Base-by-base conservation (phyloP, 2,113 vertebrate species). In the Ophiodon elongatus region DNA sequence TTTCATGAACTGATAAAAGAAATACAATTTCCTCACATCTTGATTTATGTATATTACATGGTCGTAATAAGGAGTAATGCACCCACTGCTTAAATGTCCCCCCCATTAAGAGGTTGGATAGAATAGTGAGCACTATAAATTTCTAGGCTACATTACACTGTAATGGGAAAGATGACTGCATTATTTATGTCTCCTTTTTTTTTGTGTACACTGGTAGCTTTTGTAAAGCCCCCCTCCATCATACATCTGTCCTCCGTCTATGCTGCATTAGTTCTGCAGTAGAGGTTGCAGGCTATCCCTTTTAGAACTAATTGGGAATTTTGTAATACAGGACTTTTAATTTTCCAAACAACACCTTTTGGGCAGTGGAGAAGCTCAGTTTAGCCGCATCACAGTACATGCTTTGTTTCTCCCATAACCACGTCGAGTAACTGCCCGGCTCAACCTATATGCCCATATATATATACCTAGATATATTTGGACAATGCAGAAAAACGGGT, bases 131-230 rank as follows among this genome's bases (percentile, higher is more conserved):
- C n/a, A 27, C 39, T 69, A 73, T 84, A 76, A 33, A 76, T 80
- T 76, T 70, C 15, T 65, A 67, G 43, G 70, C 41, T 76, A 23
- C 50, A 60, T 88, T 76, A 79, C 63, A 65, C 39, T 9, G 27
- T 84, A 69, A 83, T 77, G 31, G 66, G 41, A 88, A 85, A 71
- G 62, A 77, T 66, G 74, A 76, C n/a, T 81, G 23, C 73, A 90
- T 73, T 76, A 87, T 85, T 90, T 64, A 87, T 85, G 31, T 50
- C n/a, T 68, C 19, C 29, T 76, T 82, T 81, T 37, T n/a, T 43
- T 88, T 47, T 62, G 17, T 86, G 65, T 79, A 75, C 35, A 21
- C 14, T 41, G 37, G 62, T 47, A 68, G 69, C 56, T 52, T 47
- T 81, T 54, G 60, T 69, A 76, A 68, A n/a, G n/a, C 56, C 23